Base-by-base conservation (phyloP, 2,113 vertebrate species). In the Pelecanoides urinatrix region DNA sequence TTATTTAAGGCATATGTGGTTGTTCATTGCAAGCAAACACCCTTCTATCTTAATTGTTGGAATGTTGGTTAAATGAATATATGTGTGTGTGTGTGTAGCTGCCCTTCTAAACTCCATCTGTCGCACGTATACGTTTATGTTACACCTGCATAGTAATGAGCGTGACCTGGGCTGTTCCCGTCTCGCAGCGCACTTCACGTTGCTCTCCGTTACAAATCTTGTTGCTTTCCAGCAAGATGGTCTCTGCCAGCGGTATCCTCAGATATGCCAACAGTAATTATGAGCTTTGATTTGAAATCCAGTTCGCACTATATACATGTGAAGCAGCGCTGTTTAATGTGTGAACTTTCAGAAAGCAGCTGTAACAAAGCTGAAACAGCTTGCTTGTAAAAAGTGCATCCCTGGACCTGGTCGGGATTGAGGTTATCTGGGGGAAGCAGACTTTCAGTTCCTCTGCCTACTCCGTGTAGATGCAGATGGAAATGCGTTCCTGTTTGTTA, bases 171-270 rank as follows among this genome's bases (percentile, higher is more conserved):
- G 61, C 65, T 71, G 32, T 8, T 47, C 10, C 14, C 8, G 25
- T 40, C 77, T 89, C 56, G 2, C 26, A 1, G 16, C 2, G 1
- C 44, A 1, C n/a, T 30, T n/a, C 78, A 13, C 40, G 0, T 56
- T 0, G 16, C 86, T 45, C 82, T 42, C 30, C 10, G 17, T 23
- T 63, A 65, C 61, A 47, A 27, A 34, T 56, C 66, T 36, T 8
- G 20, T 22, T 26, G 58, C 79, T 93, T 77, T 38, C 70, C 92
- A 65, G 82, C 95, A 94, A 87, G 97, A 72, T 49, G 94, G 61
- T 97, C 70, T 6, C 2, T 97, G 88, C 95, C 92, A 94, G 70
- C 53, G 1, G 19, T 56, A 12, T 80, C 72, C 88, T 91, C 30
- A 7, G 56, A 18, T 13, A 6, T 75, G 95, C 95, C 96, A 95